phyloP scores from a whole-genome alignment of 2,797 vertebrate species.

The Taeniopygia guttata region DNA sequence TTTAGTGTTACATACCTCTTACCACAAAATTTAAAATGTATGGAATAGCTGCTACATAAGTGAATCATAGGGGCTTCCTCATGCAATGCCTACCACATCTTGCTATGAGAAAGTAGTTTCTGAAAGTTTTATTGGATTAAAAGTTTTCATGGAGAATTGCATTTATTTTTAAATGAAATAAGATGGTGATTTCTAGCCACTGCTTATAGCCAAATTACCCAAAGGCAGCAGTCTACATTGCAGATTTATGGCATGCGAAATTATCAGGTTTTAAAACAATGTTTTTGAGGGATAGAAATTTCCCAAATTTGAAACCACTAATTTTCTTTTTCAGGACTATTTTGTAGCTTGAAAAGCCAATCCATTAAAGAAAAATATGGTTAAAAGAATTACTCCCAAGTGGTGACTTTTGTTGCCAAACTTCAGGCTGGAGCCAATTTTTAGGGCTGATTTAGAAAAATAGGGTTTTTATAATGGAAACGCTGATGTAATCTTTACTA shows the following conservation, averaged over 20 bases:
- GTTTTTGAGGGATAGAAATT: slow-evolving; percentile 68
- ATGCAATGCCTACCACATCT: not conserved
- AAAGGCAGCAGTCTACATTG: slow-evolving; percentile 50
- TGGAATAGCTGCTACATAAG: not conserved
- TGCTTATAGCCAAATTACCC: slow-evolving; percentile 33
- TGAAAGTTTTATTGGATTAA: slow-evolving; percentile 25
- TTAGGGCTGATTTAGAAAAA: slow-evolving; percentile 61
- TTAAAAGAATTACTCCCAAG: slow-evolving; percentile 71
- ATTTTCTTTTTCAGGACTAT: slow-evolving; percentile 65
- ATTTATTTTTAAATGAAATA: slow-evolving; percentile 35
- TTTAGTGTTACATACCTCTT: not conserved
- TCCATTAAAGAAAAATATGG: slow-evolving; percentile 20
- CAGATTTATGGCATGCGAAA: slow-evolving; percentile 68
- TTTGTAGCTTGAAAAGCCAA: slow-evolving; percentile 61
- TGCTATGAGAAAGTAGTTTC: not conserved
- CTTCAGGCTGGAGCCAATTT: slow-evolving; percentile 57
- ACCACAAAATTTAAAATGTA: not conserved
- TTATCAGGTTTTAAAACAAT: slow-evolving; percentile 71
- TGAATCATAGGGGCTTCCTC: not conserved
- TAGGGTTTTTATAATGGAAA: slow-evolving; percentile 30
- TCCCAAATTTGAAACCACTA: slow-evolving; percentile 74
- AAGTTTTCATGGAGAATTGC: slow-evolving; percentile 22
- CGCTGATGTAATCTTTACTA: slow-evolving; percentile 56
- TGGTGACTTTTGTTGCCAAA: slow-evolving; percentile 61
- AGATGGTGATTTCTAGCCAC: slow-evolving; percentile 31